Base-by-base conservation (phyloP, 2,888 invertebrate species). In the Dasypogon diadema region DNA sequence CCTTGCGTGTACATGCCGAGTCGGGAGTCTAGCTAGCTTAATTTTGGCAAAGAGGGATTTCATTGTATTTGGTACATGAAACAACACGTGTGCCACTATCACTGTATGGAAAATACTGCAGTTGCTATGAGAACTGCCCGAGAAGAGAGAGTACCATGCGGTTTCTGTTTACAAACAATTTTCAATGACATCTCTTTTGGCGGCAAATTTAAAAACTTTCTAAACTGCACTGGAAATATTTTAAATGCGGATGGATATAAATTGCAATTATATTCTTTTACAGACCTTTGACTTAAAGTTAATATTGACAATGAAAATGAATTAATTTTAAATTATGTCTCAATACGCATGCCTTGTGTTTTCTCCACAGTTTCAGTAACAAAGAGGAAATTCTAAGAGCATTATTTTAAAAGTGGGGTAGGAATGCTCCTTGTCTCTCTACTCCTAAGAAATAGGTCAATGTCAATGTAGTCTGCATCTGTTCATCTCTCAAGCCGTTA, bases 161-260 rank as follows among this genome's bases (percentile, higher is more conserved):
- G 63, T 56, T 8, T 75, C 56, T 77, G 76, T 76, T 76, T 75
- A 77, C 75, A 76, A 76, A 76, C 74, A 60, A n/a, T 74, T 30
- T 5, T 21, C 10, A n/a, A 6, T 65, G 46, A 46, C 65, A 14
- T 14, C 3, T 42, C 18, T 18, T 8, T 56, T 56, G 56, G 56
- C 56, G 56, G 56, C 24, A 56, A 3, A 26, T n/a, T 18, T 1
- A 24, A 2, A 2, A 55, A 22, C 22, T 48, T n/a, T n/a, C n/a
- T n/a, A n/a, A n/a, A n/a, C n/a, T n/a, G n/a, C n/a, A n/a, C n/a
- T n/a, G n/a, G n/a, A n/a, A n/a, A n/a, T n/a, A n/a, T n/a, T n/a
- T n/a, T n/a, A n/a, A n/a, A n/a, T n/a, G n/a, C n/a, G n/a, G n/a
- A n/a, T n/a, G n/a, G n/a, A n/a, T n/a, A n/a, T n/a, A n/a, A n/a